phyloP scores from a whole-genome alignment of 2,888 invertebrate genomes.

The Norana najaformis region DNA sequence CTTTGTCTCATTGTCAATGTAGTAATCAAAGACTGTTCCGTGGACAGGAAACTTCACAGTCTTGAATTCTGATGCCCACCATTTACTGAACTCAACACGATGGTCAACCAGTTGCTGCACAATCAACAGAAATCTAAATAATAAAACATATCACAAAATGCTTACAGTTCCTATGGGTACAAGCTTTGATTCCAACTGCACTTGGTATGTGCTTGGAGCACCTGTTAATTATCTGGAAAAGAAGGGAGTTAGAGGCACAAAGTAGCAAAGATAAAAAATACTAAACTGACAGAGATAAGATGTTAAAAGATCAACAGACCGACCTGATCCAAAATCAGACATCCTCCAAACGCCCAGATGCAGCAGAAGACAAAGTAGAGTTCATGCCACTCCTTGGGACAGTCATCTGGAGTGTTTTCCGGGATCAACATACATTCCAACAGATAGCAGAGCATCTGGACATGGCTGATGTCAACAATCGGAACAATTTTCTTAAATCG shows the following conservation, averaged over 20 bases:
- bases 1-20: slow-evolving; percentile 85
- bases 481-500: slow-evolving; percentile 95
- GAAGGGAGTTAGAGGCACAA: not conserved
- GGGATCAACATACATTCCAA: slow-evolving; percentile 81
- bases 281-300: not conserved
- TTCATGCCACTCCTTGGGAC: slow-evolving; percentile 92
- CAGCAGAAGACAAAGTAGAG: slow-evolving; percentile 93
- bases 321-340: slow-evolving; percentile 88
- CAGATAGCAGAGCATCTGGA: slow-evolving; percentile 85
- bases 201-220: not conserved
- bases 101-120: slow-evolving; percentile 77
- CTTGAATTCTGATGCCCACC: slow-evolving; percentile 97
- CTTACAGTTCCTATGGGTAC: not conserved
- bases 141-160: not conserved
- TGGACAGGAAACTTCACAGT: slow-evolving; percentile 86
- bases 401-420: slow-evolving; percentile 82
- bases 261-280: not conserved
- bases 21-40: slow-evolving; percentile 93
- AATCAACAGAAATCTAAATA: not conserved
- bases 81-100: slow-evolving; percentile 92
- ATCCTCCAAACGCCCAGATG: slow-evolving; percentile 95
- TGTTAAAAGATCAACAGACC: not conserved
- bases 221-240: not conserved
- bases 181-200: not conserved
- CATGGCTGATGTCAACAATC: slow-evolving; percentile 89